Evolutionary conservation across 1,140 invertebrate genomes (phyloP), one percentile per base, ranked within the genome.

Genomic region (Bombyx mandarina): DNA sequence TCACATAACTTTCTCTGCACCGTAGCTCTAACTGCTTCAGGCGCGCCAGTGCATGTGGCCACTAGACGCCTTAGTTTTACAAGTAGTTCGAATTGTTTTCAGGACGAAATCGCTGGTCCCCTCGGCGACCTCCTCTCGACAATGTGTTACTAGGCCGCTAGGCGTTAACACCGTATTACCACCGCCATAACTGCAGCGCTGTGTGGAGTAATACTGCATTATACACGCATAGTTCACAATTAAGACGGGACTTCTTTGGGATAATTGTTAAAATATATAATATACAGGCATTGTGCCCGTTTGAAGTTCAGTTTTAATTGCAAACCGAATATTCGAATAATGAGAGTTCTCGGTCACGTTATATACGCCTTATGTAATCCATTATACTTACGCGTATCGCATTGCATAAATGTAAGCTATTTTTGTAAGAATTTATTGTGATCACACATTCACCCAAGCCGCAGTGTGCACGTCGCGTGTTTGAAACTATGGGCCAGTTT

Each of bases 51-150:
- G 77, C 75, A 77, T 76, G 67, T 64, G 50, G 54, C 7, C 56
- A 57, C 57, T 57, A 51, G 9, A 8, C 48, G 62, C 18, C 46
- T 56, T 54, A 57, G 55, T 60, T 78, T 78, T 74, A 78, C 73
- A 78, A 80, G 72, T 79, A 78, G 77, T 69, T 79, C 63, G 63
- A 69, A 76, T 78, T 51, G 26, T 71, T 89, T 89, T 74, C 88
- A 89, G 88, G 88, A 88, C 69, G 88, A 89, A 60, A 60, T 87
- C 71, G 82, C 82, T 73, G 85, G 85, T 74, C 86, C 89, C 52
- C 85, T 90, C 76, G 89, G 90, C 82, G 77, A 84, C 65, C 86
- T 90, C 70, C 86, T 91, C 64, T 89, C 86, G 66, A 87, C 89
- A 66, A 81, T 90, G 84, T 87, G 86, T 85, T 90, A 89, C 79